Conservation (phyloP, 2,113 vertebrate species). For the Hippoglossus stenolepis region DNA sequence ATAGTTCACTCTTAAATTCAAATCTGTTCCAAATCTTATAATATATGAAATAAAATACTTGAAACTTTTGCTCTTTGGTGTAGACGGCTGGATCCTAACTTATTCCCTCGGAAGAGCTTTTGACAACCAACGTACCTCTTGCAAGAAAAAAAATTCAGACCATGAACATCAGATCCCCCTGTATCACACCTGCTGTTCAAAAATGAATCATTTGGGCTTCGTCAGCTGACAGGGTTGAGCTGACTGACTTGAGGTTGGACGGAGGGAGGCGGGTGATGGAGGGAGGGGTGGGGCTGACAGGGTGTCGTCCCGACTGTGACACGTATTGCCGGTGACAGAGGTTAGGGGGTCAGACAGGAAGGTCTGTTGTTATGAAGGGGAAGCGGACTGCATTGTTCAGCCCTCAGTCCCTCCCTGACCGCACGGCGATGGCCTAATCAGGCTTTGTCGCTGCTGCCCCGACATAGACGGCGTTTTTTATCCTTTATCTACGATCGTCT, state of each 20-base stretch:
- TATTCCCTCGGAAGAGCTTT: neutral
- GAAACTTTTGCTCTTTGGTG: neutral
- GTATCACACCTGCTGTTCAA: constrained; percentile 43
- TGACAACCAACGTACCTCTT: neutral
- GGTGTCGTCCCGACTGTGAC: constrained; percentile 77
- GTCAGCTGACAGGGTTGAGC: constrained; percentile 54
- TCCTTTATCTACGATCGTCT: constrained; percentile 62
- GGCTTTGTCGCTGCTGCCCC: constrained; percentile 62
- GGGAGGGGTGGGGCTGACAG: constrained; percentile 65
- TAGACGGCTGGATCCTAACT: neutral
- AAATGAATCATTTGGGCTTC: constrained; percentile 54
- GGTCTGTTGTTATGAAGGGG: constrained; percentile 83
- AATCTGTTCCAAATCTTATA: no score
- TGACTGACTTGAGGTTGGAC: constrained; percentile 39
- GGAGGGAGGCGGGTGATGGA: constrained; percentile 16
- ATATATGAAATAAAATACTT: neutral
- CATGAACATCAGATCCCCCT: constrained; percentile 3
- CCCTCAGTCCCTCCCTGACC: constrained; percentile 53
- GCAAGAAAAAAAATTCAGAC: neutral
- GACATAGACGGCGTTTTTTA: constrained; percentile 45
- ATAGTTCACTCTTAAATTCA: no score
- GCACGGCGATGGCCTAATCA: constrained; percentile 64
- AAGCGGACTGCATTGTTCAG: constrained; percentile 78
- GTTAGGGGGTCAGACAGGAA: constrained; percentile 83
- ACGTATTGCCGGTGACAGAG: constrained; percentile 84